A percentile compares a stretch with the other conserved stretches of the same genome.
phyloP scores from a whole-genome alignment of 2,113 vertebrate species.

The Gambusia holbrooki region DNA sequence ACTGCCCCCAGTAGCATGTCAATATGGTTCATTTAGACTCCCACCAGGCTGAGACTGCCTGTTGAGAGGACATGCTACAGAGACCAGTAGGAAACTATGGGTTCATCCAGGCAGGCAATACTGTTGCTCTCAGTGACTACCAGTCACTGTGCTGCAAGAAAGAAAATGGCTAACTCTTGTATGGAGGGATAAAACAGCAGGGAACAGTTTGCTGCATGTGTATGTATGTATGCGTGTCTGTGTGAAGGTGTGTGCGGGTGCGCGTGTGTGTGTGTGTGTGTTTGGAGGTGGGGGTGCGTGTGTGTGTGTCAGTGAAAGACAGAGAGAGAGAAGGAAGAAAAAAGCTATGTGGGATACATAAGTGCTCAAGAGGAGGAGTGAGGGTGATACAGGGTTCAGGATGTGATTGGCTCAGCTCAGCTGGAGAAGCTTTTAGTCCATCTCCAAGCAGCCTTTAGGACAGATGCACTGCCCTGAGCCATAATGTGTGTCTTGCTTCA shows the following conservation, averaged over 20 bases:
- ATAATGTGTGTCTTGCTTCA: slow-evolving; percentile 94
- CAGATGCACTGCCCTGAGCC: slow-evolving; percentile 99
- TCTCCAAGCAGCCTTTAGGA: slow-evolving; percentile 91
- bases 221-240: slow-evolving; percentile 9
- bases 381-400: slow-evolving; percentile 84
- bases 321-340: neutral
- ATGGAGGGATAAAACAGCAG: slow-evolving; percentile 43
- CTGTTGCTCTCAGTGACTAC: slow-evolving; percentile 8
- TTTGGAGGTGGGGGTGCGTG: neutral
- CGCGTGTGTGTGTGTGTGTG: neutral
- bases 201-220: slow-evolving; percentile 13
- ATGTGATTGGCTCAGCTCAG: slow-evolving; percentile 89
- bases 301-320: slow-evolving; percentile 12
- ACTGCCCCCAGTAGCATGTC: slow-evolving; percentile 91
- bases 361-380: slow-evolving; percentile 52
- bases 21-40: slow-evolving; percentile 94
- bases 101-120: slow-evolving; percentile 11
- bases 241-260: slow-evolving; percentile 4
- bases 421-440: slow-evolving; percentile 94
- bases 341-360: slow-evolving; percentile 29
- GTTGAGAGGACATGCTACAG: slow-evolving; percentile 86
- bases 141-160: slow-evolving; percentile 18
- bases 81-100: slow-evolving; percentile 70
- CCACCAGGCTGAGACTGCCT: slow-evolving; percentile 84
- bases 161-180: slow-evolving; percentile 56